These are phyloP conservation scores for Pseudotriccus pelzelni DNA, from an alignment of 2,797 vertebrate genomes.

Conservation along the genomic window DNA sequence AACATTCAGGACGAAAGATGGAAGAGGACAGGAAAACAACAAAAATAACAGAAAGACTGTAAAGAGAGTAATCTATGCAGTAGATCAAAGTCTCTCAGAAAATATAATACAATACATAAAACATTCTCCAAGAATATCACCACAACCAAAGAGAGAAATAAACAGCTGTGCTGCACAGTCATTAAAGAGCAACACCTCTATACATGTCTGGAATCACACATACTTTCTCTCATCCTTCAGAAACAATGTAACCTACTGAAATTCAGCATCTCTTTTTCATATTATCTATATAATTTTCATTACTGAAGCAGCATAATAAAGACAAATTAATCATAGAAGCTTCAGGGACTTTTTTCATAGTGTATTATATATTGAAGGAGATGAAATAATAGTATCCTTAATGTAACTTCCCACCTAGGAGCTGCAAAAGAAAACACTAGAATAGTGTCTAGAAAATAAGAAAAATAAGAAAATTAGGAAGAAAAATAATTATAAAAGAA, in stretches of 20 bases:
- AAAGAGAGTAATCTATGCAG: background rate
- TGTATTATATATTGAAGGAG: background rate
- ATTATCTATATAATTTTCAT: constrained; percentile 13
- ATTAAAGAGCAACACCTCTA: background rate
- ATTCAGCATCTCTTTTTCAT: background rate
- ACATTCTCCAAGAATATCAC: background rate
- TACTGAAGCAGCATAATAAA: constrained; percentile 15
- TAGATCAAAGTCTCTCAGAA: background rate
- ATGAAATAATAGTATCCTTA: constrained; percentile 34
- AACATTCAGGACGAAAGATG: background rate
- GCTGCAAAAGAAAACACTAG: background rate
- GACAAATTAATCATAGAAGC: background rate
- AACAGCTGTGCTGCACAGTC: background rate
- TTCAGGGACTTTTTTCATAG: constrained; percentile 25
- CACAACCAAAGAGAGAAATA: background rate
- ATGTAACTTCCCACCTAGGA: background rate
- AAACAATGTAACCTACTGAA: background rate
- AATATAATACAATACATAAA: background rate
- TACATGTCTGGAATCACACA: background rate
- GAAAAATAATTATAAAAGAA: background rate
- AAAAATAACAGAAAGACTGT: background rate
- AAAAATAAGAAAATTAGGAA: background rate
- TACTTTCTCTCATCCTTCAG: background rate
- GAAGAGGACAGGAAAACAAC: background rate
- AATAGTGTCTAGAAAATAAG: background rate